Percentiles rank a stretch among this genome's conserved stretches.
phyloP scores from a whole-genome alignment of 2,113 vertebrate species.

The Struthio camelus region DNA sequence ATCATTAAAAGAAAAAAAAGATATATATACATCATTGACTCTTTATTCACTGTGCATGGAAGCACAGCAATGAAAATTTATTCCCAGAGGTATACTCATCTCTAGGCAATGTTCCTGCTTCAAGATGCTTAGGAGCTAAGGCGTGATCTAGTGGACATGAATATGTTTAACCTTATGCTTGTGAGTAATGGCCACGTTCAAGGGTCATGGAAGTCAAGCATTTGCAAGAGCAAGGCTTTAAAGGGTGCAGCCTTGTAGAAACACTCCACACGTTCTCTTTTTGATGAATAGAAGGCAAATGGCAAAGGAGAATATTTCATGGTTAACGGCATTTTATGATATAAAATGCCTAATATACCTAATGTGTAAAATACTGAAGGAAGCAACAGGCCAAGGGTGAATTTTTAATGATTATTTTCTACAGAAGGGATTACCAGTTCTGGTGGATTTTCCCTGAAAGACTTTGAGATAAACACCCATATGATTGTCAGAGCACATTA shows the following conservation, averaged over 20 bases:
- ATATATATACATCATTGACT: constrained; percentile 9
- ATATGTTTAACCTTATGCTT: constrained; percentile 31
- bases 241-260: constrained; percentile 26
- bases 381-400: not conserved
- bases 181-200: constrained; percentile 21
- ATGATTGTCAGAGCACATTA: not conserved
- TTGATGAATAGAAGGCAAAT: not conserved
- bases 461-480: not conserved
- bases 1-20: constrained; percentile 27
- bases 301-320: not conserved
- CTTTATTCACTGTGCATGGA: constrained; percentile 18
- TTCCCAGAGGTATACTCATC: not conserved
- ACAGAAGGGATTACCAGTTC: not conserved
- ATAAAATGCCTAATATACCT: not conserved
- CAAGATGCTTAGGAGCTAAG: not conserved
- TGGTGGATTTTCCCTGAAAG: not conserved
- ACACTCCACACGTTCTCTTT: not conserved
- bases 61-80: constrained; percentile 33
- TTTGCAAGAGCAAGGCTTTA: constrained; percentile 11
- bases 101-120: not conserved
- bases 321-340: not conserved
- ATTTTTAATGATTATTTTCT: not conserved
- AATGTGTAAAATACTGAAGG: not conserved
- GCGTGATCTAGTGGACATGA: not conserved
- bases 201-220: not conserved